Evolutionary conservation across 2,888 invertebrate species (phyloP), one percentile per base, ranked within the genome.

Genomic region (Elmis aenea): DNA sequence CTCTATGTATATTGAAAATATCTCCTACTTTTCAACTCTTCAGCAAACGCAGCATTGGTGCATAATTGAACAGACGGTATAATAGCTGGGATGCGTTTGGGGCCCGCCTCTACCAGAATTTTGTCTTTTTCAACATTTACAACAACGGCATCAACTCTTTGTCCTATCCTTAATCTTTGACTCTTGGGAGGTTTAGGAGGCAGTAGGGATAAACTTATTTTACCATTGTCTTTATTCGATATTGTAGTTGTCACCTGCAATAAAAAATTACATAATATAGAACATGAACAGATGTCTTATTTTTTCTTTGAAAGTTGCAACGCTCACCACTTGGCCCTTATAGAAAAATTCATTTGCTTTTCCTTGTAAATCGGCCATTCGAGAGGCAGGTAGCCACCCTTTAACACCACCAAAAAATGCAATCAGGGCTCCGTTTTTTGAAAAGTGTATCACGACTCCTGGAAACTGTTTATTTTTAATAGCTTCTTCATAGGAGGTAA

Each of bases 321-420:
- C 8, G 68, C 71, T 68, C 56, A 79, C 75, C 38, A 79, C 74
- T 65, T 82, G 78, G 26, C 83, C 83, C 3, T 72, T 39, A 32
- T 72, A 73, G 62, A 74, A 78, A 37, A 74, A 71, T 33, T 70
- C 66, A 0, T 57, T 16, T 6, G 72, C 63, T 42, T 62, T 5
- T 15, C 5, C 18, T 18, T 59, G n/a, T 18, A 35, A 37, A 11
- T 46, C 41, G 8, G 32, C 30, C 5, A 18, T 15, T 54, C 46
- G 3, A 46, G 37, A 37, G 56, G 48, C 3, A 6, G 18, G 67
- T 3, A 79, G 62, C 62, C 64, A 73, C 1, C 78, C 79, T 16
- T 60, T 66, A 28, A 78, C 66, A 46, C 72, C 68, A 48, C 72
- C 72, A 63, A 77, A 81, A 67, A 82, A 83, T 27, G 68, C 59